Evolutionary conservation across 2,797 vertebrate genomes (phyloP), one percentile per base, ranked within the genome.

Genomic region (Echiichthys vipera): DNA sequence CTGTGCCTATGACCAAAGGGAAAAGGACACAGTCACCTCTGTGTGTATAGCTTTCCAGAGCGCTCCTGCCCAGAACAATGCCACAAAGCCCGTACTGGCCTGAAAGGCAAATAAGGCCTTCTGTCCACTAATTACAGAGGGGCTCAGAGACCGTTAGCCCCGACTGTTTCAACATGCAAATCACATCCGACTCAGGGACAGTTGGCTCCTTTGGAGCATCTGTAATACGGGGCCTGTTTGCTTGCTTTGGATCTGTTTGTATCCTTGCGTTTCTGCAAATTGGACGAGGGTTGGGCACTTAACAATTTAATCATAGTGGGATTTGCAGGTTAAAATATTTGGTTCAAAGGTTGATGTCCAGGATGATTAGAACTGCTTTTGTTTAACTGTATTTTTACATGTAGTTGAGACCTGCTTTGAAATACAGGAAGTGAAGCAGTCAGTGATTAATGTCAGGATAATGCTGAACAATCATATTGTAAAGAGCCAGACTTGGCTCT

Each of bases 111-210:
- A 81, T 55, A 36, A 83, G 74, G 73, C 68, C 63, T 69, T 49
- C 69, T 77, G 66, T 63, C 67, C 50, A 68, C 69, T 77, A 87
- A 89, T 83, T 84, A 84, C 74, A 85, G 79, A 80, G 69, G 51
- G 68, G 78, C 54, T 71, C 36, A 25, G 45, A 45, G 51, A 42
- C 72, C 10, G 68, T 83, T 74, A 54, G 59, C 55, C 55, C 30
- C 1, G 43, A 83, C 71, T 49, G 64, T 64, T 87, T 84, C 76
- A 76, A 77, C 74, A 84, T 85, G 75, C 78, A 86, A 74, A 77
- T 85, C 77, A 83, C 80, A 85, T 85, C 65, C 37, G 53, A 80
- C 49, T 45, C 30, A 13, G 39, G 47, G 64, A 56, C 62, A 71
- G 58, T 76, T 78, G 68, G 70, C 65, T 77, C 32, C 54, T 50